Evolutionary conservation across 2,113 vertebrate species (phyloP), one percentile per base, ranked within the genome.

Genomic region (Dendropsophus ebraccatus): DNA sequence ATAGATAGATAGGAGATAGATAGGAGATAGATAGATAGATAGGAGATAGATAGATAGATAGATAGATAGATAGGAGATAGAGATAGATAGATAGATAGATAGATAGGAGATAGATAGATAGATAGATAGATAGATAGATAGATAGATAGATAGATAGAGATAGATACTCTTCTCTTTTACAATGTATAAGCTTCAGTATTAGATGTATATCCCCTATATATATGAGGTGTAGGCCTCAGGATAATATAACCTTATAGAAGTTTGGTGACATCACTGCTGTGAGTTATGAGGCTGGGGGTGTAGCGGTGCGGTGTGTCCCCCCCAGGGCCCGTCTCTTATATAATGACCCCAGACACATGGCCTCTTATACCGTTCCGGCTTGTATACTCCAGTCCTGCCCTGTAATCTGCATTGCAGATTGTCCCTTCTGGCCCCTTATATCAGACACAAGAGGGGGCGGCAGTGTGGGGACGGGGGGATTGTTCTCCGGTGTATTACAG

Each of bases 341-440:
- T 37, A 75, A 76, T 75, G 1, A 41, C 32, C 9, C 32, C 37
- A 58, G 25, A 32, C 54, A 76, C 54, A 62, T 25, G 30, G 30
- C 30, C 41, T n/a, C 82, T 16, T n/a, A 25, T 41, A 19, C 30
- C 10, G 45, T 45, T 56, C 35, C 19, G 9, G 25, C 30, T 30
- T 45, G 32, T 37, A n/a, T 4, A 23, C 2, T 23, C 67, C 35
- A 10, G 56, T 74, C 62, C n/a, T n/a, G 0, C 73, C 56, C 52
- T 17, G 25, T 81, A 12, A 87, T 87, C 69, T 74, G 67, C 85
- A 87, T 62, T 87, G 67, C 85, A 87, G 70, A 87, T 87, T 10
- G 50, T 19, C 45, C 11, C 49, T 60, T 62, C 50, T 45, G 73
- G 41, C 60, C 25, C 45, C 23, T 65, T 78, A 78, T 13, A 69